Evolutionary conservation across 2,797 vertebrate genomes (phyloP), one percentile per base, ranked within the genome.

Genomic region (Channa striata): DNA sequence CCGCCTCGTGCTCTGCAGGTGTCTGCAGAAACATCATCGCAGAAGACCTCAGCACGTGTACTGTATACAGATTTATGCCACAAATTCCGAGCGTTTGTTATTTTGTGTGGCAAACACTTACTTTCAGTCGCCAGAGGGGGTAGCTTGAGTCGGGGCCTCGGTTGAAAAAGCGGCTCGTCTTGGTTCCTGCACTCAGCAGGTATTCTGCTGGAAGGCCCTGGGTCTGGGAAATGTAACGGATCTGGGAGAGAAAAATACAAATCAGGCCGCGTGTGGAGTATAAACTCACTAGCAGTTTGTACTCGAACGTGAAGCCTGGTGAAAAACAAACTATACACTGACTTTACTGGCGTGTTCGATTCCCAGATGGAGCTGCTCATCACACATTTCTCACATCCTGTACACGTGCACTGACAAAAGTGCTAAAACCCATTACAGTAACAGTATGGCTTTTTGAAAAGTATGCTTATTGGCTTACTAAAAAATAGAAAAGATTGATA

Each of bases 111-210:
- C 17, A 1, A 37, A 19, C 9, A 84, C 91, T 80, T 84, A 98
- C 98, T 94, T 99, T 99, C 43, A 99, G 94, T 83, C 97, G 97
- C 98, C 98, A 99, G 43, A 99, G 94, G 3, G 98, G 97, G 74
- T 98, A 99, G 86, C 97, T 97, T 59, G 97, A 89, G 88, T 97
- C 97, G 9, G 97, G 96, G 21, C 98, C 97, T 93, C 97, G 93
- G 92, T 98, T 98, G 94, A 99, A 99, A 90, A 99, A 99, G 83
- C 97, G 97, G 85, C 95, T 97, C 74, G 97, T 99, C 93, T 99
- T 99, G 62, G 97, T 99, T 83, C 98, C 98, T 0, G 98, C 98
- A 62, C 97, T 99, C 78, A 99, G 95, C 81, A 99, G 96, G 87
- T 99, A 99, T 88, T 99, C 98, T 0, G 98, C 97, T 47, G 98